A percentile compares a stretch with the other conserved stretches of the same genome.
These are phyloP conservation scores for Eonycteris spelaea DNA, from an alignment of 2,113 vertebrate genomes.

Conservation along the genomic window DNA sequence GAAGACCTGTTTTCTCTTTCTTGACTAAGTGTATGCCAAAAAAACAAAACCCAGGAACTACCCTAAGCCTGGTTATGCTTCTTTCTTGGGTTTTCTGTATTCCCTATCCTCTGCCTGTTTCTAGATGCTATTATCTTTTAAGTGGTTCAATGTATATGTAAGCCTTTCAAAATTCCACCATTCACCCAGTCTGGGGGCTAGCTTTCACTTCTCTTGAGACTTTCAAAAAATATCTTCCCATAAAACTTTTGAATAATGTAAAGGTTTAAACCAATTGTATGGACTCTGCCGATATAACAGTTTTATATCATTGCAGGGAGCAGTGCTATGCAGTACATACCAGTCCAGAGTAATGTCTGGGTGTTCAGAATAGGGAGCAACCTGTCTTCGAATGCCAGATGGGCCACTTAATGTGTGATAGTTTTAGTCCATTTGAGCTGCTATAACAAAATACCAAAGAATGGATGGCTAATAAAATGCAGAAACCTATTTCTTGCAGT, in stretches of 20 bases:
- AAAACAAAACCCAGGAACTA: background rate
- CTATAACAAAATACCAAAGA: background rate
- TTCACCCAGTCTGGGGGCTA: background rate
- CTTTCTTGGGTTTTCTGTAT: background rate
- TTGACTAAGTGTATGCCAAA: background rate
- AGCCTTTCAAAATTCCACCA: background rate
- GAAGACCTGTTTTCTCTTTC: background rate
- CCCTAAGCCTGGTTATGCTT: background rate
- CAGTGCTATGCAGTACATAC: accelerated
- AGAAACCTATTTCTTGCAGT: background rate
- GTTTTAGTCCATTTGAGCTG: background rate
- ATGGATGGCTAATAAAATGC: background rate
- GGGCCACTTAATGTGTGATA: background rate
- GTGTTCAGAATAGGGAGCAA: background rate
- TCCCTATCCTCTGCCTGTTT: background rate
- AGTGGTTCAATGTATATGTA: background rate
- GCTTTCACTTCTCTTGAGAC: background rate
- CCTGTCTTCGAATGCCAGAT: background rate
- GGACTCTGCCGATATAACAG: background rate
- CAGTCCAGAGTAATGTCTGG: background rate
- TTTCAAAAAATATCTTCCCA: background rate
- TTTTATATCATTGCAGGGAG: background rate
- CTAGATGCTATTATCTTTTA: background rate
- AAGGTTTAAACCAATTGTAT: background rate
- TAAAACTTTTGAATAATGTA: background rate